Evolutionary conservation across 2,888 invertebrate genomes (phyloP).

Genomic region (Oscheius myriophilus): DNA sequence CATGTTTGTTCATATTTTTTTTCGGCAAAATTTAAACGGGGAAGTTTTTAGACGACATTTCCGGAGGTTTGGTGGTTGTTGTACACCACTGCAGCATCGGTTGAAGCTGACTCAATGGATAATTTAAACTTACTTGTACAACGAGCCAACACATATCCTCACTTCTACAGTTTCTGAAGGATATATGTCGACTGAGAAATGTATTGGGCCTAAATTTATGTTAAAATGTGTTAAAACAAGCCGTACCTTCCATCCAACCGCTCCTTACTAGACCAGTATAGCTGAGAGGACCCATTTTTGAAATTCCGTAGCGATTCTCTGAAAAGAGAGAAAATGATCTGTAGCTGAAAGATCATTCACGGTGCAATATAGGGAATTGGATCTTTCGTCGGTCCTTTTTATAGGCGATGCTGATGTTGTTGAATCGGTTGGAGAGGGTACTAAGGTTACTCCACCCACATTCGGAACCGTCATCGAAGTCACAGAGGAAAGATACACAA

Average conservation of each 20-base stretch:
- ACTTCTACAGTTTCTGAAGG: constrained; percentile 57
- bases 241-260: constrained; percentile 23
- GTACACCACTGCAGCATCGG: no score
- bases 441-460: constrained; percentile 55
- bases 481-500: constrained; percentile 32
- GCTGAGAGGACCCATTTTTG: constrained; percentile 45
- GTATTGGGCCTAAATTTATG: constrained; percentile 40
- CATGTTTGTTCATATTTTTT: no score
- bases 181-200: constrained; percentile 54
- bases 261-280: constrained; percentile 50
- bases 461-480: constrained; percentile 36
- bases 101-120: no score
- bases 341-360: neutral
- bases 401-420: constrained; percentile 56
- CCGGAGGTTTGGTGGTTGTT: no score
- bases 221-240: constrained; percentile 1
- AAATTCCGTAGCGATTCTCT: constrained; percentile 58
- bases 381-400: constrained; percentile 50
- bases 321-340: constrained; percentile 13
- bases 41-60: no score
- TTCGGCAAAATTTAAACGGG: no score
- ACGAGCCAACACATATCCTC: constrained; percentile 53
- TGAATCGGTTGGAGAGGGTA: constrained; percentile 48
- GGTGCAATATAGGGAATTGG: neutral
- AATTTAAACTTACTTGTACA: constrained; percentile 42